Evolutionary conservation across 1,140 invertebrate species (phyloP), one percentile per base, ranked within the genome.

Genomic region (Zaprionus camerounensis): DNA sequence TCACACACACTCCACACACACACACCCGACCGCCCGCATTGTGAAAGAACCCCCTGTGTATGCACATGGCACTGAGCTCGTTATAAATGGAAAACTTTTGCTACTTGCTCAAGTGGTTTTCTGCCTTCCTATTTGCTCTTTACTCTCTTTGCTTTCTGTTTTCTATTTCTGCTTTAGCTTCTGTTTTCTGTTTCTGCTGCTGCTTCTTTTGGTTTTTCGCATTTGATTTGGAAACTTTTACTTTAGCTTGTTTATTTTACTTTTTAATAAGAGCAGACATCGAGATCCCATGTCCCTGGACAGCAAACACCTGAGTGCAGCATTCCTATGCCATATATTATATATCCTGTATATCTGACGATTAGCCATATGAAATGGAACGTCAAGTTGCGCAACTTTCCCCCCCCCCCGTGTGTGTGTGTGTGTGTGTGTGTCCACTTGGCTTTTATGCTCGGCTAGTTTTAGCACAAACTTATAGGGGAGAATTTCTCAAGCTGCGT

Each of bases 41-140:
- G 58, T 44, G 34, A 64, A 71, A 44, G 62, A 65, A 53, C 55
- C 55, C 69, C 57, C 73, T 38, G 56, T 70, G 41, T 55, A 34
- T 71, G 41, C 67, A 63, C 76, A 71, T 67, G 79, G 82, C 71
- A 65, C 74, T 63, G 80, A 83, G 85, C 84, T 88, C 85, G 84
- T 88, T 88, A 88, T 88, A 90, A 88, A 88, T 84, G 84, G 72
- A 90, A 88, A 88, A 88, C 81, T 88, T 88, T 88, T 79, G 81
- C 85, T 81, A 82, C 84, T 88, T 90, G 80, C 84, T 88, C 81
- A 88, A 90, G 84, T 90, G 84, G 78, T 81, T 90, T 88, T 84
- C 57, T 44, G 64, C 63, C 73, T 68, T 72, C 61, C 62, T 69
- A 81, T 84, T 76, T 71, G 24, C 36, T 46, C 34, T 57, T 51